Evolutionary conservation across 2,888 invertebrate species (phyloP).

Genomic region (Cheilosia scutellata): DNA sequence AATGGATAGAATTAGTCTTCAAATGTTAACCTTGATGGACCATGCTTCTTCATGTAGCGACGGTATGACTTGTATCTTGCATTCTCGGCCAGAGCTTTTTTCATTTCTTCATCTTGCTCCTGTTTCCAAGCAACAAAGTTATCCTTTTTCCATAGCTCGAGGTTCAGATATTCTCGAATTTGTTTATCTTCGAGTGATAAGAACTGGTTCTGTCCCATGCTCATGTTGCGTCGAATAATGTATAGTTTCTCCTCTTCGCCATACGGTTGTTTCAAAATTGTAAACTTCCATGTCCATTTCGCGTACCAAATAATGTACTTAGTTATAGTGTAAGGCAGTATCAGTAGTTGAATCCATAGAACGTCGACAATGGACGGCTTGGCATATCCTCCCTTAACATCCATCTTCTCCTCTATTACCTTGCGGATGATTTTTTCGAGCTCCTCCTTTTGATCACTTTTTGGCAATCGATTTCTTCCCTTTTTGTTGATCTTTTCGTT

Average conservation of each 20-base stretch:
- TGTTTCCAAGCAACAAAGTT: constrained; percentile 92
- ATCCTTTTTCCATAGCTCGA: constrained; percentile 92
- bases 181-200: constrained; percentile 90
- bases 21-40: constrained; percentile 95
- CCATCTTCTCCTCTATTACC: constrained; percentile 96
- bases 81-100: constrained; percentile 93
- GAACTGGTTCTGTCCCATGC: constrained; percentile 89
- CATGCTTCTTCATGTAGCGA: constrained; percentile 95
- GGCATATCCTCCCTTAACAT: constrained; percentile 96
- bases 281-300: constrained; percentile 93
- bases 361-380: constrained; percentile 92
- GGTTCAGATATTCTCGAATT: constrained; percentile 89
- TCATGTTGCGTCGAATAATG: constrained; percentile 91
- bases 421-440: constrained; percentile 91
- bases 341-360: constrained; percentile 92
- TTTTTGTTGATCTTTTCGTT: constrained; percentile 85
- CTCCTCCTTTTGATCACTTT: constrained; percentile 89
- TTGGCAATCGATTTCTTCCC: constrained; percentile 86
- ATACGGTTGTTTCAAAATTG: constrained; percentile 90
- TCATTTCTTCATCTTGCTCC: constrained; percentile 93
- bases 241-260: constrained; percentile 93
- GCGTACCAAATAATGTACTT: constrained; percentile 90
- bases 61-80: constrained; percentile 94
- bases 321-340: constrained; percentile 90
- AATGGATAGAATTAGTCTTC: constrained; percentile 86